Base-by-base conservation (phyloP, 2,888 invertebrate species). In the Schizotus pectinicornis region DNA sequence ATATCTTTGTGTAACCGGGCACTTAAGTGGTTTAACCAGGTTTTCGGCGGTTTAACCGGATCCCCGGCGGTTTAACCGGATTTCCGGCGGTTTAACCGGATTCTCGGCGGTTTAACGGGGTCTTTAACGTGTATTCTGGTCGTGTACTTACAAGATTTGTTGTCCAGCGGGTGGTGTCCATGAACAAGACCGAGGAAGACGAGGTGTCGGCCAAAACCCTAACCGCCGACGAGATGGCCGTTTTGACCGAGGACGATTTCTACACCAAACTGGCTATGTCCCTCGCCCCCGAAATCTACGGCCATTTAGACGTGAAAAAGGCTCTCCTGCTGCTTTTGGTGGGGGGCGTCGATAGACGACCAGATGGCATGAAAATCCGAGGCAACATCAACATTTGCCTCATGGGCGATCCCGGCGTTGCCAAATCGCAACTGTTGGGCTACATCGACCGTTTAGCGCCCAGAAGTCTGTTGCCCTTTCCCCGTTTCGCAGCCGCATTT, bases 321-420 rank as follows among this genome's bases (percentile, higher is more conserved):
- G 98, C 98, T 0, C 80, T 99, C 46, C 80, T 99, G 36, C 79
- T 99, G 63, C 82, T 99, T 47, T 83, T 99, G 0, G 98, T 99
- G 0, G 94, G 94, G 2, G 93, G 93, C 5, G 95, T 95, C 1
- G 95, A 95, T 79, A 84, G 85, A 56, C 84, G 89, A 43, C 95
- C 95, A 0, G 92, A 94, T 67, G 98, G 98, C 60, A 97, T 98
- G 92, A 98, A 96, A 83, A 99, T 99, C 74, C 89, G 99, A 78
- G 92, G 94, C 58, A 94, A 90, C 76, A 96, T 99, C 66, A 99
- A 99, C 80, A 94, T 99, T 65, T 97, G 98, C 74, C 82, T 99
- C 71, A 99, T 99, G 98, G 99, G 99, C 37, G 99, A 99, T 84
- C 99, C 99, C 14, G 99, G 99, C 72, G 99, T 99, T 54, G 99